Base-by-base conservation (phyloP, 1,140 invertebrate genomes). In the roundworm (Caenorhabditis elegans) region DNA sequence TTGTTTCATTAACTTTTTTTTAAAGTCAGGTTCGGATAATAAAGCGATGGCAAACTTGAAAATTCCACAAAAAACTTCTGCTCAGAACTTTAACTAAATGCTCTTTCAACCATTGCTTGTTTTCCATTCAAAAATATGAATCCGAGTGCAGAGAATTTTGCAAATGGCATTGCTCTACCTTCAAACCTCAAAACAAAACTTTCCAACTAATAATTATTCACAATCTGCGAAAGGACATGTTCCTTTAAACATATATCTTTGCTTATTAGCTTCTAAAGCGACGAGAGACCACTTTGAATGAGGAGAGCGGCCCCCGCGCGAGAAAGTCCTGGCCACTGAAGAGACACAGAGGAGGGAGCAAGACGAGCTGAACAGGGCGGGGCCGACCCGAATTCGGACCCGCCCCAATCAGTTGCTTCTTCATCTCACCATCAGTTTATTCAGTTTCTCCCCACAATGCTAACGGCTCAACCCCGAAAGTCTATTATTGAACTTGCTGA, bases 401-500 rank as follows among this genome's bases (percentile, higher is more conserved):
- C 78, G 51, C 78, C 78, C 51, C 46, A 77, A 77, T 49, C 76
- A 77, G 76, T 77, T 51, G 76, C 60, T 22, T 39, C 60, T 70
- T 39, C 19, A 22, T 17, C 60, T n/a, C n/a, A 17, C 2, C 60
- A 39, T 39, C 60, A 39, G 34, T 39, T 39, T 22, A 70, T 2
- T 39, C 60, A 70, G 5, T 19, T 26, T 39, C 34, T 4, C 60
- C 39, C 8, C 13, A 77, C 43, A 53, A 77, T 49, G 46, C 46
- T 77, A 17, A 26, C 80, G 70, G 51, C 49, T 78, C 34, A 53
- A 43, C 70, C 80, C 17, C 79, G 76, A 28, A 88, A 79, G 39
- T 86, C 86, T 5, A 70, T 86, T 24, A 86, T 86, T 47, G 87
- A 86, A 26, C 75, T 86, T n/a, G 86, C 86, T 39, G 53, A 82